A percentile compares a stretch with the other conserved stretches of the same genome.
These are phyloP conservation scores for Paramisgurnus dabryanus DNA, from an alignment of 2,113 vertebrate genomes.

Conservation along the genomic window DNA sequence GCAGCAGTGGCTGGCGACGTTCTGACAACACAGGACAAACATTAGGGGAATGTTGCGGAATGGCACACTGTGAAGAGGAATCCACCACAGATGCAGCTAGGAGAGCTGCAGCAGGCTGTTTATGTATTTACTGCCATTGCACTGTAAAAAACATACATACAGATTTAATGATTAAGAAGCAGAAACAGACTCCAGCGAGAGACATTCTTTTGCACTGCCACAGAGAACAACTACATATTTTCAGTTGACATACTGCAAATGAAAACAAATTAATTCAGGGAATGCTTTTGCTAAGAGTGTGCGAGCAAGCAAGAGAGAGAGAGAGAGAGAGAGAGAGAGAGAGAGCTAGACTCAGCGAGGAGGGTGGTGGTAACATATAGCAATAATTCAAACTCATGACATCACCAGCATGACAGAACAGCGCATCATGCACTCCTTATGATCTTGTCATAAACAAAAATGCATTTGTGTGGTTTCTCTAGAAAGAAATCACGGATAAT, in stretches of 20 bases:
- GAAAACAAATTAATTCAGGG: constrained; percentile 75
- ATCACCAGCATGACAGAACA: constrained; percentile 19
- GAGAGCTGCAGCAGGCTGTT: constrained; percentile 39
- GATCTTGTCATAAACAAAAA: no score
- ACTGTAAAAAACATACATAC: constrained; percentile 45
- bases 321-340: constrained; percentile 3
- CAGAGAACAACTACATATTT: constrained; percentile 62
- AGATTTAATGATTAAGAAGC: constrained; percentile 64
- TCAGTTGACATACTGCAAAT: constrained; percentile 73
- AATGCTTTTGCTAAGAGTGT: constrained; percentile 45
- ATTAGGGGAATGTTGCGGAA: constrained; percentile 37
- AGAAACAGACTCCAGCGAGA: constrained; percentile 60
- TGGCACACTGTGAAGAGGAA: constrained; percentile 38
- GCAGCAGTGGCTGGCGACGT: constrained; percentile 52
- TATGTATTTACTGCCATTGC: constrained; percentile 55
- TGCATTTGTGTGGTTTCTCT: no score
- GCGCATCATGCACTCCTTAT: no score
- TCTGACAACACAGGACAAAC: constrained; percentile 51
- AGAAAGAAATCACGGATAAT: no score
- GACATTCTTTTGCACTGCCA: constrained; percentile 58
- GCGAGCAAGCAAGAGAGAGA: constrained; percentile 14
- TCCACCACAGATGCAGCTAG: constrained; percentile 35
- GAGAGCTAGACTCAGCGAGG: neutral
- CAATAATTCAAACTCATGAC: constrained; percentile 64
- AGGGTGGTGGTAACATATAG: constrained; percentile 31